Evolutionary conservation across 2,888 invertebrate genomes (phyloP), one percentile per base, ranked within the genome.

Genomic region (Merodon equestris): DNA sequence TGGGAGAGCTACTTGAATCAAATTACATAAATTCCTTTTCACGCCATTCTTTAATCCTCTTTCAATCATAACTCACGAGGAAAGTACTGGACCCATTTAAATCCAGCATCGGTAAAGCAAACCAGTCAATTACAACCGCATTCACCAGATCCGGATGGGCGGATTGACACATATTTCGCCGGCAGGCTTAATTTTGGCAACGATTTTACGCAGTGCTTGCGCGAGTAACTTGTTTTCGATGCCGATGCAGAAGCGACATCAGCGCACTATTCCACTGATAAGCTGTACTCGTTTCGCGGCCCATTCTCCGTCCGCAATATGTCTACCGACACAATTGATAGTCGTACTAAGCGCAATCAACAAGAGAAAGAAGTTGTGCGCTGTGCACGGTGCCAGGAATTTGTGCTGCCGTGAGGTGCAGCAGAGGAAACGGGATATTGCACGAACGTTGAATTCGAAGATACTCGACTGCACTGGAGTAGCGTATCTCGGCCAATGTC

Each of bases 91-190:
- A 54, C 67, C 42, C 73, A 66, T 61, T 61, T 14, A 42, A 19
- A 34, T 53, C 40, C 38, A 50, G 38, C 15, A 36, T 18, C 36
- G 58, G 58, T 53, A 57, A 57, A 19, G 17, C 7, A 68, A 77
- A 77, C 77, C 73, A 73, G 77, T 73, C 67, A 73, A 58, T 72
- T 77, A 53, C 27, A 72, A 68, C 61, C 36, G 73, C 77, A 77
- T 77, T 67, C 48, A 42, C 61, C 53, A 77, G 18, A 73, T 56
- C 67, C 27, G 53, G 48, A 67, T 73, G 61, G 77, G 57, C 15
- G 47, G 48, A 67, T 73, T 68, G 77, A 77, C 77, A 77, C 66
- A 77, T 73, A 61, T 73, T 73, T 61, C 9, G 36, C 10, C 12
- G 36, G 57, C 19, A 66, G 71, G 54, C 51, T 61, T 66, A 15